A percentile compares a stretch with the other conserved stretches of the same genome.
These are phyloP conservation scores for Gastrophryne carolinensis DNA, from an alignment of 2,797 vertebrate genomes.

Conservation along the genomic window DNA sequence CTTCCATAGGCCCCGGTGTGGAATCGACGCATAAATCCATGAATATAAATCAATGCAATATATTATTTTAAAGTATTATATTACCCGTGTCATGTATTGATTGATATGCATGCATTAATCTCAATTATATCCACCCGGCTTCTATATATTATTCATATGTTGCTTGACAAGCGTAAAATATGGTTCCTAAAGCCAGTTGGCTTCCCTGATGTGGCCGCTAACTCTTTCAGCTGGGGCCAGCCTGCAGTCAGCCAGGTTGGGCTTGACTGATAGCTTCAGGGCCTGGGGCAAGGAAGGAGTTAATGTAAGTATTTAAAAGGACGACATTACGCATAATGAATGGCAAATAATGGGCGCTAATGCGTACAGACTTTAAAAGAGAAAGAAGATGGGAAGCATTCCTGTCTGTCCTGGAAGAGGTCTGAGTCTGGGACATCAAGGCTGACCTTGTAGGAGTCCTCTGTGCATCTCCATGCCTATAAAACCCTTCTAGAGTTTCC, in stretches of 20 bases:
- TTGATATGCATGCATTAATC: constrained; percentile 84
- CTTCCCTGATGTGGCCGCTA: constrained; percentile 61
- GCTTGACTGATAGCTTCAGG: constrained; percentile 11
- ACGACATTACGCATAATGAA: constrained; percentile 9
- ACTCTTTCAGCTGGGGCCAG: constrained; percentile 53
- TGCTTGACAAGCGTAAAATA: constrained; percentile 81
- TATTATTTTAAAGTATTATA: constrained; percentile 85
- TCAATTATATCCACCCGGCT: constrained; percentile 81
- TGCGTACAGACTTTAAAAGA: constrained; percentile 20
- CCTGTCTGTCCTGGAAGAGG: not conserved
- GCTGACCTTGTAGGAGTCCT: constrained; percentile 16
- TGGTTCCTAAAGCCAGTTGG: constrained; percentile 69
- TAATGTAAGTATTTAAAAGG: constrained; percentile 35
- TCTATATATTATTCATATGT: constrained; percentile 82
- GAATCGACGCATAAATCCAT: constrained; percentile 79
- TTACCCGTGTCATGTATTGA: constrained; percentile 79
- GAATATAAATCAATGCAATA: constrained; percentile 86
- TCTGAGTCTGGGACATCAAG: not conserved
- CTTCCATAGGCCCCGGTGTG: constrained; percentile 64
- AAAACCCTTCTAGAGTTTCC: not conserved
- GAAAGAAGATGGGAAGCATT: constrained; percentile 5
- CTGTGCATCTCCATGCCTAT: not conserved
- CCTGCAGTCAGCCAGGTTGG: not conserved
- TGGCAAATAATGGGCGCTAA: constrained; percentile 29
- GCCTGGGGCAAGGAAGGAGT: constrained; percentile 39